phyloP scores from a whole-genome alignment of 2,888 invertebrate species.

The Caenorhabditis doughertyi region DNA sequence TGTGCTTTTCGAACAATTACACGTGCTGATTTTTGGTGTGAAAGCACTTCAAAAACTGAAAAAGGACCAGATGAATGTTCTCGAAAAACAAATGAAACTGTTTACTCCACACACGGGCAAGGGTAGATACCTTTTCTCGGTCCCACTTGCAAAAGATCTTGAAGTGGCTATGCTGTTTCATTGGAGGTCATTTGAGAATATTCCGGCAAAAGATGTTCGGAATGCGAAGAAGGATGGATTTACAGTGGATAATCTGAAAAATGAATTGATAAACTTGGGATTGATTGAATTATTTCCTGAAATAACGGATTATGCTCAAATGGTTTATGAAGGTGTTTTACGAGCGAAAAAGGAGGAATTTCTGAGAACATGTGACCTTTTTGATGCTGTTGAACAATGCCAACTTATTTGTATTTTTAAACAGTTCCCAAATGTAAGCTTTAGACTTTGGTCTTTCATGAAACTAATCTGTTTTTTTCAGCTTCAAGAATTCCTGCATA shows the following conservation, averaged over 20 bases:
- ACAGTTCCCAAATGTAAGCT: background rate
- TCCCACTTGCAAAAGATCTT: too few relatives aligned
- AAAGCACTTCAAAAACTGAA: background rate
- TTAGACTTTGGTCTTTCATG: too few relatives aligned
- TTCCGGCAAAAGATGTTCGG: background rate
- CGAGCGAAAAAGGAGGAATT: background rate
- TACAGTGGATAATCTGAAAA: background rate
- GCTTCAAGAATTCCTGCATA: background rate
- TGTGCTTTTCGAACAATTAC: background rate
- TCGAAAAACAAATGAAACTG: too few relatives aligned
- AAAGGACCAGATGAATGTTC: too few relatives aligned
- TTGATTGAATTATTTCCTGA: background rate
- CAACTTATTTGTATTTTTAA: background rate
- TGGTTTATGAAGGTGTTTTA: background rate
- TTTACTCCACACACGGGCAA: too few relatives aligned
- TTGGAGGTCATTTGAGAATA: too few relatives aligned
- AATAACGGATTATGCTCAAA: background rate
- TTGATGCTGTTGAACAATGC: conserved; percentile 23
- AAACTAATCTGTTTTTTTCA: background rate
- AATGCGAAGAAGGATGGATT: background rate
- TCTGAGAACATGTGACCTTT: conserved; percentile 22
- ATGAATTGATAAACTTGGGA: background rate
- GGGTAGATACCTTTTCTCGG: too few relatives aligned
- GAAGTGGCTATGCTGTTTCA: too few relatives aligned
- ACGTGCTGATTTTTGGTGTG: background rate